phyloP scores from a whole-genome alignment of 2,888 invertebrate genomes.

The Ochropleura leucogaster region DNA sequence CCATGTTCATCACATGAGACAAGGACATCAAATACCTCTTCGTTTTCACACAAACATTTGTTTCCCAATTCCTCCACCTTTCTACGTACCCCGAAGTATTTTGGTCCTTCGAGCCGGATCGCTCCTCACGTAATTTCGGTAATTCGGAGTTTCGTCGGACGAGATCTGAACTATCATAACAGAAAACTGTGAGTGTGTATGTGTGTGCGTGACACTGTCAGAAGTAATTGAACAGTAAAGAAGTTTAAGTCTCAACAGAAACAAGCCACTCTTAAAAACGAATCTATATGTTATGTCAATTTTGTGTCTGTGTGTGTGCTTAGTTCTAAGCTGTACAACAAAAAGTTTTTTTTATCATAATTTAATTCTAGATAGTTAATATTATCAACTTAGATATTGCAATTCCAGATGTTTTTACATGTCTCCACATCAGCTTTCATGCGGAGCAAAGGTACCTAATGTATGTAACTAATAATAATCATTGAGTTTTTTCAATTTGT shows the following conservation, averaged over 20 bases:
- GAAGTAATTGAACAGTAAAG: not conserved
- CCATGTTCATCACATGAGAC: too few species aligned
- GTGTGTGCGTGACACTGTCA: not conserved
- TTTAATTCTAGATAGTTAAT: too few species aligned
- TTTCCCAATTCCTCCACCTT: conserved; percentile 17
- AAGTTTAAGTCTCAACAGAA: not conserved
- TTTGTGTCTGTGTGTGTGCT: not conserved
- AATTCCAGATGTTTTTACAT: too few species aligned
- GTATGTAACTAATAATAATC: too few species aligned
- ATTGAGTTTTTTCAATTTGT: too few species aligned
- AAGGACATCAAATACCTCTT: not conserved
- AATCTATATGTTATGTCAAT: not conserved
- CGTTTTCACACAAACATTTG: not conserved
- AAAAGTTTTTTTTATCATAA: too few species aligned
- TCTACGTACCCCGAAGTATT: conserved; percentile 34
- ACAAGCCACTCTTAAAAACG: not conserved
- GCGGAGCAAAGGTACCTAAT: too few species aligned
- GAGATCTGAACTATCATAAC: conserved; percentile 42
- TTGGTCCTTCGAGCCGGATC: conserved; percentile 57
- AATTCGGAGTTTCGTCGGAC: conserved; percentile 47
- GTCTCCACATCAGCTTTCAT: too few species aligned
- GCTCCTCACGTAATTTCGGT: conserved; percentile 56
- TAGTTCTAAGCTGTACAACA: not conserved
- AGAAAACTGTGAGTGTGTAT: conserved; percentile 20
- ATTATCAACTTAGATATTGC: too few species aligned